Percentiles rank a stretch among this genome's conserved stretches.
phyloP scores from a whole-genome alignment of 1,140 invertebrate species.

The Drosophila subpulchrella region DNA sequence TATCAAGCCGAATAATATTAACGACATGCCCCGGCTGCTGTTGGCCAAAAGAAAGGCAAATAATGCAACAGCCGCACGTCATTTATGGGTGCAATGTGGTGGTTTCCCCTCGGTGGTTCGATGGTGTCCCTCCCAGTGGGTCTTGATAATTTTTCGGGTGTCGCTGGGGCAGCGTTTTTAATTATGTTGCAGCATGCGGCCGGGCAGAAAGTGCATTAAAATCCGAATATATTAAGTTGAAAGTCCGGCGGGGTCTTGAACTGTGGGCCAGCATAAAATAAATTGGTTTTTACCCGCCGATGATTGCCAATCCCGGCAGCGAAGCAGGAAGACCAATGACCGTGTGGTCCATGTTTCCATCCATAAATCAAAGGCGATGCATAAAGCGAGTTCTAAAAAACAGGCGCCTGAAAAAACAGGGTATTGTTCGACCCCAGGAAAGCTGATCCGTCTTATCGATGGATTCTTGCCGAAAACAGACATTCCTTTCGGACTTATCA shows the following conservation, averaged over 20 bases:
- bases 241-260: constrained; percentile 43
- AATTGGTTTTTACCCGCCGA: constrained; percentile 48
- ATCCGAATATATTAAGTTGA: constrained; percentile 44
- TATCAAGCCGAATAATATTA: constrained; percentile 83
- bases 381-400: constrained; percentile 27
- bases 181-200: constrained; percentile 63
- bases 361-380: constrained; percentile 37
- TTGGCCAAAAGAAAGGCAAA: constrained; percentile 74
- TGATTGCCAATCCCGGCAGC: constrained; percentile 32
- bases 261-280: constrained; percentile 53
- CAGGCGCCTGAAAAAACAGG: neutral
- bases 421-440: constrained; percentile 8
- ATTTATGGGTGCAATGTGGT: constrained; percentile 69
- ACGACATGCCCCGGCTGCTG: constrained; percentile 72
- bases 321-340: constrained; percentile 21
- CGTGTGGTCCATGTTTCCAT: constrained; percentile 18
- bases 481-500: constrained; percentile 35
- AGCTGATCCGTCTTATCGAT: constrained; percentile 45
- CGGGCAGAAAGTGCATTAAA: constrained; percentile 20
- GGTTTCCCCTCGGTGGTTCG: constrained; percentile 5
- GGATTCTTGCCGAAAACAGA: constrained; percentile 24
- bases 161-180: constrained; percentile 68
- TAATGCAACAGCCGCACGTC: constrained; percentile 77
- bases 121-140: constrained; percentile 3
- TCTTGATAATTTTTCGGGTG: constrained; percentile 44